These are phyloP conservation scores for Eilema caniola DNA, from an alignment of 2,888 invertebrate genomes.

Conservation along the genomic window DNA sequence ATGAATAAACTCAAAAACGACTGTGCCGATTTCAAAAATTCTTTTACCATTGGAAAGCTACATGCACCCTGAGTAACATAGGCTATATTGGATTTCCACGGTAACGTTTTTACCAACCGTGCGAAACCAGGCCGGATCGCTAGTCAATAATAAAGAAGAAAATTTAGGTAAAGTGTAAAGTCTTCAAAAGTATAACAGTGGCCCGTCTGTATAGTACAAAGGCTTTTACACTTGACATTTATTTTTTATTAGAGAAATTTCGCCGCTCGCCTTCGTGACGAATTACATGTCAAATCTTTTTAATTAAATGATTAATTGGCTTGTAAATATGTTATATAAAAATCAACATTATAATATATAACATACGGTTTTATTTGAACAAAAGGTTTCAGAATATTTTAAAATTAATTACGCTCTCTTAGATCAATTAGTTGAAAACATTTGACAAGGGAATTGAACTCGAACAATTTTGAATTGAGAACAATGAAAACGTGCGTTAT, in stretches of 20 bases:
- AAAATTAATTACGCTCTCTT: slow-evolving; percentile 40
- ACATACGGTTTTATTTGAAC: slow-evolving; percentile 45
- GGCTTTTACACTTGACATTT: slow-evolving; percentile 25
- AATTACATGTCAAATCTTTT: slow-evolving; percentile 64
- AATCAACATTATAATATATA: slow-evolving; percentile 44
- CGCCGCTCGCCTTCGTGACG: slow-evolving; percentile 56
- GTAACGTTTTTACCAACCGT: too few relatives aligned
- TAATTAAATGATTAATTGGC: slow-evolving; percentile 68
- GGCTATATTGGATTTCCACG: too few relatives aligned
- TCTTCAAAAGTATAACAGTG: slow-evolving; percentile 14
- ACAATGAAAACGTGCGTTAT: slow-evolving; percentile 23
- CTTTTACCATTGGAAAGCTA: too few relatives aligned
- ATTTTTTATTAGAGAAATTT: slow-evolving; percentile 50
- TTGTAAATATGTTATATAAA: slow-evolving; percentile 41
- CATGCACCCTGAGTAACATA: too few relatives aligned
- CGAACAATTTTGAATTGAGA: slow-evolving; percentile 24
- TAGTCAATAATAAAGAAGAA: too few relatives aligned
- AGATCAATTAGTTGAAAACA: slow-evolving; percentile 47
- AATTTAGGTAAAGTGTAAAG: too few relatives aligned
- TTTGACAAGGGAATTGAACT: slow-evolving; percentile 40
- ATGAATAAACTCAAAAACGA: too few relatives aligned
- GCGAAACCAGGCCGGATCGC: too few relatives aligned
- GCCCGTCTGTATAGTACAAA: slow-evolving; percentile 27
- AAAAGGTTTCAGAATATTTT: slow-evolving; percentile 24
- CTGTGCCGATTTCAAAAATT: too few relatives aligned